A percentile compares a stretch with the other conserved stretches of the same genome.
Conservation (phyloP, 2,888 invertebrate species). For the Chloroclystis v-ata region DNA sequence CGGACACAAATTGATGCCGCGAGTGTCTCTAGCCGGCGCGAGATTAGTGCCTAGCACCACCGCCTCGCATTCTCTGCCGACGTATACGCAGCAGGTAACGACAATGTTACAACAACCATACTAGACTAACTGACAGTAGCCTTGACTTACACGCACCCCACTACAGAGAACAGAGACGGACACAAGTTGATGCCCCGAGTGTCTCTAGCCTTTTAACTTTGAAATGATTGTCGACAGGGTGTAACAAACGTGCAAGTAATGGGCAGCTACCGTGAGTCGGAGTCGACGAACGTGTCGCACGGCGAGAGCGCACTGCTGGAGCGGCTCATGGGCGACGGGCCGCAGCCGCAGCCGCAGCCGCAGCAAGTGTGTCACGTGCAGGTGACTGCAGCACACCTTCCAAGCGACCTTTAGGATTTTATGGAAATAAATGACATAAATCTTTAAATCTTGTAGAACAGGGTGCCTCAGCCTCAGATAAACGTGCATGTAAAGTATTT, state of each 20-base stretch:
- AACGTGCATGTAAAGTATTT: too few species aligned
- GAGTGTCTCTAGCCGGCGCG: slow-evolving; percentile 78
- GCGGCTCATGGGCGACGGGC: slow-evolving; percentile 56
- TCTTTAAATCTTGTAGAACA: too few species aligned
- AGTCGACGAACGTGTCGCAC: slow-evolving; percentile 65
- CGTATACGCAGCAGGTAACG: slow-evolving; percentile 66
- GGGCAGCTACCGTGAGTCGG: slow-evolving; percentile 61
- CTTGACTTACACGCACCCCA: slow-evolving; percentile 76
- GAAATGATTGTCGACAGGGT: slow-evolving; percentile 31
- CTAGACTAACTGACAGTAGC: slow-evolving; percentile 87
- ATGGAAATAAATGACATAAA: too few species aligned
- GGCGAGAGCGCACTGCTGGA: slow-evolving; percentile 67
- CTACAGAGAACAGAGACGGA: slow-evolving; percentile 41
- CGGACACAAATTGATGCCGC: slow-evolving; percentile 67
- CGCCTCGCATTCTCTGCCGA: slow-evolving; percentile 55
- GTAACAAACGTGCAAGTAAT: slow-evolving; percentile 55
- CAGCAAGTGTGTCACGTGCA: slow-evolving; percentile 60
- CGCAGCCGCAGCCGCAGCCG: slow-evolving; percentile 49
- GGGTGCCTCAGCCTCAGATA: too few species aligned
- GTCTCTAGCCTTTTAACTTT: too few species aligned
- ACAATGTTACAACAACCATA: slow-evolving; percentile 84
- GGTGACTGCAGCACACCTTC: slow-evolving; percentile 40
- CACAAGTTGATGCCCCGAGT: slow-evolving; percentile 75
- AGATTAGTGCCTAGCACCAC: slow-evolving; percentile 59
- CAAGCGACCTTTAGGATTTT: too few species aligned